These are phyloP conservation scores for Anagyrus pseudococci DNA, from an alignment of 2,888 invertebrate species.

Conservation along the genomic window DNA sequence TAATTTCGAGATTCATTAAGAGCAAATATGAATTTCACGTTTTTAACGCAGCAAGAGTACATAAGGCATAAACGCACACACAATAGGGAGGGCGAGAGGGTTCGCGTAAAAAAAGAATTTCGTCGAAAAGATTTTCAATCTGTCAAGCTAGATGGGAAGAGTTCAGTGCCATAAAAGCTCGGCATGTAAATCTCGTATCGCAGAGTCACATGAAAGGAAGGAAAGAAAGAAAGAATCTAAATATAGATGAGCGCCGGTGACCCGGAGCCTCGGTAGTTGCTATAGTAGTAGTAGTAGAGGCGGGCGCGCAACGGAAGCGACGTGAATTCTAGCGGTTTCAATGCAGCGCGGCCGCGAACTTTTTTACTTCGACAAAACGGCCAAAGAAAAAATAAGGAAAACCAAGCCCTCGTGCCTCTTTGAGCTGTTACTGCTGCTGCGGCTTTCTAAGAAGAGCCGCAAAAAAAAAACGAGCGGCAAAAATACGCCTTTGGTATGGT, in stretches of 20 bases:
- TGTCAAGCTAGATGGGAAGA: slow-evolving; percentile 13
- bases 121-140: slow-evolving; percentile 30
- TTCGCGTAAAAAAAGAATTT: slow-evolving; percentile 17
- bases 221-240: slow-evolving; percentile 45
- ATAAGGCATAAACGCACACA: neutral
- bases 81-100: slow-evolving; percentile 8
- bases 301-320: slow-evolving; percentile 45
- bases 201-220: slow-evolving; percentile 18
- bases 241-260: slow-evolving; percentile 45
- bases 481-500: slow-evolving; percentile 5
- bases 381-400: neutral
- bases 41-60: no score
- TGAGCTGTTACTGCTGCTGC: neutral
- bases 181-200: slow-evolving; percentile 33
- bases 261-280: no score
- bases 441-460: slow-evolving; percentile 6
- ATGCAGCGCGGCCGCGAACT: neutral
- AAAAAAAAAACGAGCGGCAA: slow-evolving; percentile 7
- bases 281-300: no score
- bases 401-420: slow-evolving; percentile 24
- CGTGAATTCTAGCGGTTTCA: slow-evolving; percentile 49
- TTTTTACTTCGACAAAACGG: slow-evolving; percentile 10
- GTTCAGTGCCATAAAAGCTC: slow-evolving; percentile 26
- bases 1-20: no score
- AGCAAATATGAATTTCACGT: no score